Conservation (phyloP, 2,113 vertebrate species). For the Tursiops truncatus region DNA sequence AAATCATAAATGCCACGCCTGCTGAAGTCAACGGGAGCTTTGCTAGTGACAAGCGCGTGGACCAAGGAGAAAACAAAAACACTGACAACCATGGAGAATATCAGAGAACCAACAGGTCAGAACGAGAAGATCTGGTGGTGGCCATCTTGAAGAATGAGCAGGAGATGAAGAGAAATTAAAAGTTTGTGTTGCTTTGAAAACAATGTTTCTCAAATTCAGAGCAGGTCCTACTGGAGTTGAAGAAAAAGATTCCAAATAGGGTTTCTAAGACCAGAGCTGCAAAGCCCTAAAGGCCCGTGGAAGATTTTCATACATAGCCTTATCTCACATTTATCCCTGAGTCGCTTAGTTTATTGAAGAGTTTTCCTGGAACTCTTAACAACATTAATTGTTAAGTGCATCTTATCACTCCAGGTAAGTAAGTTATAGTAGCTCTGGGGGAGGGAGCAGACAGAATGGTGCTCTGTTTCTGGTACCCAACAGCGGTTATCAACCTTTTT, state of each 20-base stretch:
- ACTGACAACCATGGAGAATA: not conserved
- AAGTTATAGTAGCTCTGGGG: not conserved
- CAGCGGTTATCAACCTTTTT: not conserved
- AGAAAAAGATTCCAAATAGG: not conserved
- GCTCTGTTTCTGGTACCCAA: not conserved
- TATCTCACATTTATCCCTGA: not conserved
- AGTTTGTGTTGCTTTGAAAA: not conserved
- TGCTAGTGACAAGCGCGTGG: constrained; percentile 15
- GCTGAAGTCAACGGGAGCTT: not conserved
- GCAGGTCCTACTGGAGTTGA: not conserved
- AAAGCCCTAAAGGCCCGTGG: not conserved
- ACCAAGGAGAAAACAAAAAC: constrained; percentile 46
- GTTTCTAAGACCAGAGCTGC: constrained; percentile 3
- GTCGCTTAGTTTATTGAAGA: not conserved
- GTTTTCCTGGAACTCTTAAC: constrained; percentile 11
- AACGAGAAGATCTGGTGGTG: not conserved
- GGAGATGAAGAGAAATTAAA: constrained; percentile 7
- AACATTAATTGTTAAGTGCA: not conserved
- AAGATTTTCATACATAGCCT: not conserved
- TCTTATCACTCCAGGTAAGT: not conserved
- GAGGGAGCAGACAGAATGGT: not conserved
- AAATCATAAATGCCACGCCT: constrained; percentile 23
- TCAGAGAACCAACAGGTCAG: not conserved
- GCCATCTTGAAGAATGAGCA: not conserved
- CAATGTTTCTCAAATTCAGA: not conserved